A percentile compares a stretch with the other conserved stretches of the same genome.
These are phyloP conservation scores for Poicephalus gulielmi DNA, from an alignment of 2,113 vertebrate species.

Conservation along the genomic window DNA sequence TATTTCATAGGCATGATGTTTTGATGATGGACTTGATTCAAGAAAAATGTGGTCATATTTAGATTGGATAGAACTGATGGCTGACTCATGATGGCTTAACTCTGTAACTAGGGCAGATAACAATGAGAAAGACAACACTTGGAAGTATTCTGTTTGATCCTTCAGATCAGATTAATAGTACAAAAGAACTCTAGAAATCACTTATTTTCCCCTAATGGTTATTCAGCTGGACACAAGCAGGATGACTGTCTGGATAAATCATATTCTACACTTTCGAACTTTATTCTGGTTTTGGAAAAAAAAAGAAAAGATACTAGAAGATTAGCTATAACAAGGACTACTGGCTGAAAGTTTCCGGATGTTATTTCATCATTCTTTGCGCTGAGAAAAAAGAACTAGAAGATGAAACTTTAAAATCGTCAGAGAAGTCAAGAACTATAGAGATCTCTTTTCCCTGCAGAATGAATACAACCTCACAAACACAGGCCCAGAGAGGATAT, in stretches of 20 bases:
- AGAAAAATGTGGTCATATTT: slow-evolving; percentile 29
- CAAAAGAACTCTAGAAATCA: background rate
- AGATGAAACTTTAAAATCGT: background rate
- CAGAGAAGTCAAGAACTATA: background rate
- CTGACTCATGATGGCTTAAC: background rate
- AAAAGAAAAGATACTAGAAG: background rate
- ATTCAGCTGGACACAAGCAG: background rate
- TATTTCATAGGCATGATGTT: background rate
- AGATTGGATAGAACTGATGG: background rate
- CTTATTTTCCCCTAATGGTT: background rate
- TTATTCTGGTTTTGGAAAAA: background rate
- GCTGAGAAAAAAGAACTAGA: background rate
- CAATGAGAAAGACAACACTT: background rate
- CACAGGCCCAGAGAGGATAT: background rate
- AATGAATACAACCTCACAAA: background rate
- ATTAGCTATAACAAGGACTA: background rate
- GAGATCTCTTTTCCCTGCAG: background rate
- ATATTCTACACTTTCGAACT: background rate
- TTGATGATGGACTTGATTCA: background rate
- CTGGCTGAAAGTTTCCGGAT: background rate
- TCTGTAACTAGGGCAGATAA: background rate
- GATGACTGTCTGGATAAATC: background rate
- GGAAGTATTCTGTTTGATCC: background rate
- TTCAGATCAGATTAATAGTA: background rate
- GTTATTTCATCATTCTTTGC: background rate